Evolutionary conservation across 1,140 invertebrate species (phyloP), one percentile per base, ranked within the genome.

Genomic region (Tetragnatha versicolor): DNA sequence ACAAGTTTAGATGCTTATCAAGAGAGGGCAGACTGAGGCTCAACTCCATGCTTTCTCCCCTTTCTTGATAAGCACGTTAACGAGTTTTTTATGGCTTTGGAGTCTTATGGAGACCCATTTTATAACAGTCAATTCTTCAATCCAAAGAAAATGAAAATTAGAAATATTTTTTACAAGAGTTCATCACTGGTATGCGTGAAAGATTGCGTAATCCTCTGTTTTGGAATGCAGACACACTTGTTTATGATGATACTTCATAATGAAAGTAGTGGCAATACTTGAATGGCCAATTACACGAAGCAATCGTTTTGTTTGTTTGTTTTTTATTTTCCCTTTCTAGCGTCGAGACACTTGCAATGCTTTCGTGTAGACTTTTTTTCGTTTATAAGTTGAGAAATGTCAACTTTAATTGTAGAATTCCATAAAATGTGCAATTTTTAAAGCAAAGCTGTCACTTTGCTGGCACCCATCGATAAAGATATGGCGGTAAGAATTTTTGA

Each of bases 231-330:
- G 60, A 53, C 60, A 49, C 39, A 75, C 58, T 63, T 72, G 69
- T 73, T 61, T 33, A 12, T 33, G 61, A 20, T 22, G 31, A 20
- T 29, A 33, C 53, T 77, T 63, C 29, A 77, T 63, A 77, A 77
- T 39, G 47, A 35, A 63, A 39, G 25, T 47, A 49, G 73, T 77
- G 73, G 73, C 73, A 77, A 37, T 77, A 66, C 73, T n/a, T 39
- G 42, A 66, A 47, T 37, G 55, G 31, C 60, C 73, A 65, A 66
- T 77, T 65, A 77, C 73, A 65, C 37, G 73, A 39, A 29, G 60
- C 47, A 45, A 53, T 77, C 66, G 31, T 53, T 37, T 75, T 47
- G 55, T 63, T 49, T 77, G 60, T 77, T 63, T 66, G 49, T 33
- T 65, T 77, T 63, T 65, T 58, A 55, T 33, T 70, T 47, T 37